Evolutionary conservation across 1,140 invertebrate species (phyloP).

Genomic region (Pachyrhynchus sulphureomaculatus): DNA sequence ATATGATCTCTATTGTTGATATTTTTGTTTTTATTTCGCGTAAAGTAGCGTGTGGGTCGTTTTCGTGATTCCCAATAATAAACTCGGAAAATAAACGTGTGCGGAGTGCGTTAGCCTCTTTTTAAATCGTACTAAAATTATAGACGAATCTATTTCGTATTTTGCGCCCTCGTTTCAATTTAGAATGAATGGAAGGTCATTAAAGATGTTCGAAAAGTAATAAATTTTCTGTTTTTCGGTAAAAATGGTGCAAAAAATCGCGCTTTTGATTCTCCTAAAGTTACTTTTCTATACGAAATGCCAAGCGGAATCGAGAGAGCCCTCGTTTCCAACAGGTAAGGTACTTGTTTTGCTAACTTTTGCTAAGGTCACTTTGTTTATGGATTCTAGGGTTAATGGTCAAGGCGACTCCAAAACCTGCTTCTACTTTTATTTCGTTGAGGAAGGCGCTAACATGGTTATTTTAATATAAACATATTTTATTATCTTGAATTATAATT

Average conservation of each 20-base stretch:
- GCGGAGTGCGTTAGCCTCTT: no score
- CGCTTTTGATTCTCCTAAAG: background rate
- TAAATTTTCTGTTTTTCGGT: no score
- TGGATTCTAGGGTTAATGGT: background rate
- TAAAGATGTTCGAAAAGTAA: no score
- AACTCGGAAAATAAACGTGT: no score
- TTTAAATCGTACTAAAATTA: no score
- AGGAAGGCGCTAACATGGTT: no score
- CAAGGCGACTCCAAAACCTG: background rate
- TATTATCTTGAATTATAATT: no score
- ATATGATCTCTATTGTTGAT: slow-evolving; percentile 7
- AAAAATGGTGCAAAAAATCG: background rate
- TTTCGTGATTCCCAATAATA: background rate
- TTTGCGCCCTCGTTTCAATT: no score
- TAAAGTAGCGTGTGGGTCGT: background rate
- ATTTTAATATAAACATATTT: no score
- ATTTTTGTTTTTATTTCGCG: slow-evolving; percentile 8
- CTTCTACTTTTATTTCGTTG: no score
- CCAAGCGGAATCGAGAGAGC: background rate
- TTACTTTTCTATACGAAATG: background rate
- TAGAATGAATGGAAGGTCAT: no score
- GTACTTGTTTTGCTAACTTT: background rate
- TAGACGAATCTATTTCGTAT: no score
- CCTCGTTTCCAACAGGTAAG: background rate
- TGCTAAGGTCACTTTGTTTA: background rate